These are phyloP conservation scores for Arnoldichthys spilopterus DNA, from an alignment of 2,797 vertebrate species.

Conservation along the genomic window DNA sequence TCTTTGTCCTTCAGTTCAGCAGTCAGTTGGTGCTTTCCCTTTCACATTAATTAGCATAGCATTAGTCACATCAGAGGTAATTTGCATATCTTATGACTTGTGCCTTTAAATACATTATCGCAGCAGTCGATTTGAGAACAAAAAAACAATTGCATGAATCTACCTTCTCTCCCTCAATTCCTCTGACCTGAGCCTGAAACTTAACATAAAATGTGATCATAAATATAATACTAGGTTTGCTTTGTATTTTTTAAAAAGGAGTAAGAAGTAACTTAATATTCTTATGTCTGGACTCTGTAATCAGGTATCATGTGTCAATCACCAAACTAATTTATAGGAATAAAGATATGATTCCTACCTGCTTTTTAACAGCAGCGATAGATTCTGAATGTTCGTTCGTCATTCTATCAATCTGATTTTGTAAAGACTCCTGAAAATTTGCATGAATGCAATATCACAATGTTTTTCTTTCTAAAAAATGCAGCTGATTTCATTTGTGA, in stretches of 20 bases:
- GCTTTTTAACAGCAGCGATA: conserved; percentile 80
- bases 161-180: conserved; percentile 92
- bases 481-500: background rate
- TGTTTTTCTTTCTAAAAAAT: background rate
- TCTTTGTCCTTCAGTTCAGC: conserved; percentile 92
- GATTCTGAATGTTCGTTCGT: conserved; percentile 83
- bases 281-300: background rate
- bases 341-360: conserved; percentile 74
- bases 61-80: conserved; percentile 51
- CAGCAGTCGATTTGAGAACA: conserved; percentile 29
- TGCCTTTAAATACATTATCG: conserved; percentile 29
- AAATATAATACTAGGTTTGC: background rate
- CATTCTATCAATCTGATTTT: conserved; percentile 77
- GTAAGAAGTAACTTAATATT: background rate
- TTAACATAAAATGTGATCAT: conserved; percentile 57
- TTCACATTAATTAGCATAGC: conserved; percentile 22
- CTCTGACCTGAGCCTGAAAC: conserved; percentile 87
- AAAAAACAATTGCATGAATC: background rate
- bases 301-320: too few species aligned
- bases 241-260: background rate
- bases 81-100: conserved; percentile 15
- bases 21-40: conserved; percentile 87
- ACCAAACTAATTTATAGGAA: background rate
- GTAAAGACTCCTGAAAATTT: conserved; percentile 82
- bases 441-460: background rate